Evolutionary conservation across 2,797 vertebrate species (phyloP), one percentile per base, ranked within the genome.

Genomic region (Lacerta viridis): DNA sequence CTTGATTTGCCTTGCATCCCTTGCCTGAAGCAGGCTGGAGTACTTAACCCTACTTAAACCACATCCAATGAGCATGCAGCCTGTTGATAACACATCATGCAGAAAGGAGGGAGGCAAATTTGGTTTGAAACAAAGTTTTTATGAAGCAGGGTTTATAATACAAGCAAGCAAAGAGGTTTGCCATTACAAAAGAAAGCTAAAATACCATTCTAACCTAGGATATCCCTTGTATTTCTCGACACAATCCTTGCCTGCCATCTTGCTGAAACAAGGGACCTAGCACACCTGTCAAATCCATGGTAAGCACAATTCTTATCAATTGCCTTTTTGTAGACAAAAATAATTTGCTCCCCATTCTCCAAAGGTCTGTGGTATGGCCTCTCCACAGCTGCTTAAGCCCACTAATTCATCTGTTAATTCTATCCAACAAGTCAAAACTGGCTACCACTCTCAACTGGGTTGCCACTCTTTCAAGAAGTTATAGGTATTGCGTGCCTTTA

Each of bases 71-170:
- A 50, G 78, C 39, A 29, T n/a, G 76, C 41, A 23, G 59, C 13
- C 43, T 43, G n/a, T 23, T 36, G 15, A 33, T 76, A 76, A 66
- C 55, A 66, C 20, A 64, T 75, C 18, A 20, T 29, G 64, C 3
- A 46, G n/a, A 82, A 64, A 64, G 59, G 20, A 82, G 41, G 41
- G n/a, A 82, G 80, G 29, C 41, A 68, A 39, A 76, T 64, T 29
- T 55, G 13, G 55, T 27, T 83, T 88, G 39, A 68, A 88, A 88
- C 55, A n/a, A 74, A 10, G 29, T 9, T 68, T 87, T 87, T 87
- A 87, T 87, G 66, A n/a, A 74, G 69, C 29, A 46, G 25, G 66
- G 36, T 50, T 66, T 25, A 61, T 33, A 61, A 64, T 66, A 83
- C 80, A 88, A 64, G 66, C 66, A 80, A 80, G 71, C 41, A 68